Conservation (phyloP, 2,888 invertebrate species). For the Megastigmus dorsalis region DNA sequence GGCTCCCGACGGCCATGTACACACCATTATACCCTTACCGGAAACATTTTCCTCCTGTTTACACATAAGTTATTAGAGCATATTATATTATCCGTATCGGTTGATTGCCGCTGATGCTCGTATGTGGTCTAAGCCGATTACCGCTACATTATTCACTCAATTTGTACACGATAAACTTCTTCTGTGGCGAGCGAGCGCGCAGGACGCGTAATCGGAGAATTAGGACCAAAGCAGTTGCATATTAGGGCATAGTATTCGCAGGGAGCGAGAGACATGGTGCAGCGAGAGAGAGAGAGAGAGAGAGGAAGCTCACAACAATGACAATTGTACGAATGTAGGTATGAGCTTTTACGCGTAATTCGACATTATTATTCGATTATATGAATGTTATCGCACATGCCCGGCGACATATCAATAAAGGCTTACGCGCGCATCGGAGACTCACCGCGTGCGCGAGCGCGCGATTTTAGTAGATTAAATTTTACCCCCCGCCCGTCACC, state of each 20-base stretch:
- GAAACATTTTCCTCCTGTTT: not conserved
- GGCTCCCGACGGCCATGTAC: too few relatives aligned
- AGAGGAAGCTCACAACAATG: too few relatives aligned
- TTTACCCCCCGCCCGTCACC: too few relatives aligned
- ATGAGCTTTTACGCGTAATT: constrained; percentile 34
- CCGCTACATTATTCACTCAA: not conserved
- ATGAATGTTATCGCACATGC: constrained; percentile 10
- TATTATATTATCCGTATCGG: not conserved
- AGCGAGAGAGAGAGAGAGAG: too few relatives aligned
- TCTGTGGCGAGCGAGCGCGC: not conserved
- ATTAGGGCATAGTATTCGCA: too few relatives aligned
- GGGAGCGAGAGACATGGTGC: too few relatives aligned
- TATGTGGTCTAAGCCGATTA: not conserved
- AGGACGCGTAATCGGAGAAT: constrained; percentile 7
- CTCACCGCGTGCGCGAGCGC: too few relatives aligned
- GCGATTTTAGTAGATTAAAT: constrained; percentile 41
- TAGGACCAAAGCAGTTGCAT: constrained; percentile 7
- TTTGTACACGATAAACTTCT: not conserved
- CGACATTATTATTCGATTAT: constrained; percentile 36
- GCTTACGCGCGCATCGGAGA: not conserved
- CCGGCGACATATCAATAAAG: constrained; percentile 18
- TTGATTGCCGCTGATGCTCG: not conserved
- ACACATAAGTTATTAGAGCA: not conserved
- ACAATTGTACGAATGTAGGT: not conserved
- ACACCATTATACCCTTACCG: too few relatives aligned